Percentiles rank a stretch among this genome's conserved stretches.
These are phyloP conservation scores for Poliocrania exsul DNA, from an alignment of 2,797 vertebrate genomes.

Conservation along the genomic window DNA sequence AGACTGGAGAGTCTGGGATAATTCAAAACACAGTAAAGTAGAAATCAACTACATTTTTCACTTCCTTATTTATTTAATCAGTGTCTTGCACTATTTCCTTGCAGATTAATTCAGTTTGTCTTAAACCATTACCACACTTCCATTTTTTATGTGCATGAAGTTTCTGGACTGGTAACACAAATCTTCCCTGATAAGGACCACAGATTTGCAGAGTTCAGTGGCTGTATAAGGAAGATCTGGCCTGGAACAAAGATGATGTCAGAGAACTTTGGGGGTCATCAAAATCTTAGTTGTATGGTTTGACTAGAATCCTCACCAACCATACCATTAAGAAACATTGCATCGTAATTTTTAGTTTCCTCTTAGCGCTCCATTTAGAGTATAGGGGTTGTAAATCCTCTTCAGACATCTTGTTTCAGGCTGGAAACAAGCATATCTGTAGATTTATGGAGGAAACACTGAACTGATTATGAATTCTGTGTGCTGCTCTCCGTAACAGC, in stretches of 20 bases:
- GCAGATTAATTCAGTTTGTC: neutral
- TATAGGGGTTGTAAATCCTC: neutral
- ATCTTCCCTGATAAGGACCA: neutral
- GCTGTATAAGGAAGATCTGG: neutral
- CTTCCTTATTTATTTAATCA: neutral
- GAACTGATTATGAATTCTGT: neutral
- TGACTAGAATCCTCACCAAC: neutral
- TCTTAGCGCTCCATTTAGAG: neutral
- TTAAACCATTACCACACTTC: neutral
- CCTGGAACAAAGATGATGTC: neutral
- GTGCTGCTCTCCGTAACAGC: neutral
- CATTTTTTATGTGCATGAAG: neutral
- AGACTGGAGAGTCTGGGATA: neutral
- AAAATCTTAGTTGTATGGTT: neutral
- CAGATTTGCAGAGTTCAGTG: neutral
- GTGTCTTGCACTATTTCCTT: neutral
- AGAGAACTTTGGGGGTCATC: neutral
- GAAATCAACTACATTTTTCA: neutral
- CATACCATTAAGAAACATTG: neutral
- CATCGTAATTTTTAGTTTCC: neutral
- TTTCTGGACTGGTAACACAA: neutral
- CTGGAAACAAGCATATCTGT: neutral
- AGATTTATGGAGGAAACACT: neutral
- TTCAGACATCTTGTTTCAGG: neutral
- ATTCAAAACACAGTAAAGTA: neutral